Evolutionary conservation across 92 coral and sea anemone genomes (phyloP), one percentile per base, ranked within the genome.

Genomic region (Paramuricea clavata): DNA sequence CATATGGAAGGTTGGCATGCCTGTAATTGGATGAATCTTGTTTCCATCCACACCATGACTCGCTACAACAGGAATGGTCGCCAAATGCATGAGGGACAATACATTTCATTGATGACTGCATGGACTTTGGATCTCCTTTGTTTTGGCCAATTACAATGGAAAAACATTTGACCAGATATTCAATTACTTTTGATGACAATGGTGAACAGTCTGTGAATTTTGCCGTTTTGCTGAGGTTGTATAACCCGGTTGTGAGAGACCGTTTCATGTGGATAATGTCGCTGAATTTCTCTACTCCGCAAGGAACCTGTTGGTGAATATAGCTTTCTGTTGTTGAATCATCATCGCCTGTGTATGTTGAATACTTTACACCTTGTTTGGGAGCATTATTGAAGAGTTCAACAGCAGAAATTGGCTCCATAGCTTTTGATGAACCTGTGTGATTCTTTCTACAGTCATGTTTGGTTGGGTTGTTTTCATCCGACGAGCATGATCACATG

Each of bases 381-480:
- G 89, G 74, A n/a, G 83, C 83, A 7, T 74, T 81, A 4, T 71
- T 81, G 50, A 80, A 88, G 13, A 85, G 60, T 33, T 91, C 70
- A 59, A 83, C 88, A n/a, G n/a, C n/a, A n/a, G n/a, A n/a, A n/a
- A n/a, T n/a, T n/a, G n/a, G n/a, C n/a, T n/a, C n/a, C n/a, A 67
- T n/a, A n/a, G n/a, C n/a, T n/a, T n/a, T n/a, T n/a, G 95, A 92
- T 4, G 95, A 92, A 0, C 84, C 93, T 6, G 9, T 25, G 67
- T 86, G 92, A 15, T 89, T 89, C 16, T 73, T 70, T 5, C 89
- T 49, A 70, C 95, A 89, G 87, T 89, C 95, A 87, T 92, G 95
- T 17, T 2, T 8, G 39, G 74, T 2, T 4, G 41, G 5, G 43
- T 71, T 62, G 34, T 71, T 7, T 34, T 75, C 74, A 80, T 59